phyloP scores from a whole-genome alignment of 2,888 invertebrate species.

The Spodoptera picta region DNA sequence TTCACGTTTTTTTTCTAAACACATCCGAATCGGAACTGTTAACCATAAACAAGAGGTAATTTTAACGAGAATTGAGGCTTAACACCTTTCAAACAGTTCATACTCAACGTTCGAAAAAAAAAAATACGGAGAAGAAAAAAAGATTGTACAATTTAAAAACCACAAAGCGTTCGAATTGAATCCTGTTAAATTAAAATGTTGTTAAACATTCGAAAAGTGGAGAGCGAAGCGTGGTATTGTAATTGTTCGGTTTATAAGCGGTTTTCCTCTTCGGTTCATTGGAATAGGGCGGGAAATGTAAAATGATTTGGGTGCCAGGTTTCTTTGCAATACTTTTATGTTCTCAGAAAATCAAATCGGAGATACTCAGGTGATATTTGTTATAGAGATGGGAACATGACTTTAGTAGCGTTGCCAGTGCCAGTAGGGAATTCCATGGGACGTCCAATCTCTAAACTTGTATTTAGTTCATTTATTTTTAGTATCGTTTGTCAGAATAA shows the following conservation, averaged over 20 bases:
- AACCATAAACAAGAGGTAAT: slow-evolving; percentile 29
- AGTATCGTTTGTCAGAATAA: slow-evolving; percentile 23
- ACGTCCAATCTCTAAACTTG: background rate
- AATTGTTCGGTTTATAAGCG: slow-evolving; percentile 44
- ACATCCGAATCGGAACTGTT: slow-evolving; percentile 35
- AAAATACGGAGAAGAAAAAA: slow-evolving; percentile 14
- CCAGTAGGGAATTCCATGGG: slow-evolving; percentile 5
- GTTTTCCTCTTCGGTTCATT: slow-evolving; percentile 63
- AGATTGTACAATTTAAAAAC: slow-evolving; percentile 28
- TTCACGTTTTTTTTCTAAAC: slow-evolving; percentile 35
- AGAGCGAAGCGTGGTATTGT: slow-evolving; percentile 35
- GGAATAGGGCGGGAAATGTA: slow-evolving; percentile 51
- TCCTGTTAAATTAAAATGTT: slow-evolving; percentile 46
- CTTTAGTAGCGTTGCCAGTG: background rate
- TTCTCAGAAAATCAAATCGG: slow-evolving; percentile 54
- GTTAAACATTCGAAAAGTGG: slow-evolving; percentile 29
- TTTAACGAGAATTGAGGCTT: slow-evolving; percentile 24
- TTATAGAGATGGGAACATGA: slow-evolving; percentile 19
- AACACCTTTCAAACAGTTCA: slow-evolving; percentile 37
- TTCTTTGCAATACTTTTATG: slow-evolving; percentile 39
- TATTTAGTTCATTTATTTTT: slow-evolving; percentile 27
- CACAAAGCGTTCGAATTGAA: slow-evolving; percentile 8
- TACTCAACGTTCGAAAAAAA: slow-evolving; percentile 5
- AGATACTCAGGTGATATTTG: slow-evolving; percentile 26
- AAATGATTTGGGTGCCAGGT: slow-evolving; percentile 52